These are phyloP conservation scores for Cardinalis cardinalis DNA, from an alignment of 2,113 vertebrate species.

Conservation along the genomic window DNA sequence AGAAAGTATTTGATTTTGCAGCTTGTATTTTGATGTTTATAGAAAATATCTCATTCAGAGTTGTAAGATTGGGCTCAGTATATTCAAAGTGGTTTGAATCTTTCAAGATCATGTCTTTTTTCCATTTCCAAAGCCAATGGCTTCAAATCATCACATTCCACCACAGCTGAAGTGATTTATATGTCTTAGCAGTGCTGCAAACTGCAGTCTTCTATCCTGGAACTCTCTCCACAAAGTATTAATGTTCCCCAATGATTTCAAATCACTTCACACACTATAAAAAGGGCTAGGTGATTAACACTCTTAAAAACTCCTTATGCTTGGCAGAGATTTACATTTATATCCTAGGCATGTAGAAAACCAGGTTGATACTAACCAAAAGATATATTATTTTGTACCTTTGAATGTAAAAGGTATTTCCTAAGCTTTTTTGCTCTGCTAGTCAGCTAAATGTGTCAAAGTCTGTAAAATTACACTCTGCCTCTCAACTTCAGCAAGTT, in stretches of 20 bases:
- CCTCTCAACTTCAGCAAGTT: not conserved
- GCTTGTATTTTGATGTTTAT: conserved; percentile 8
- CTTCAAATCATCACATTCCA: conserved; percentile 16
- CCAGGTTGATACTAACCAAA: not conserved
- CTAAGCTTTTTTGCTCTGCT: not conserved
- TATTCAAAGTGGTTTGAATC: not conserved
- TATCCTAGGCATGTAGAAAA: not conserved
- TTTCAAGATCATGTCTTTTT: conserved; percentile 17
- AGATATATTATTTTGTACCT: not conserved
- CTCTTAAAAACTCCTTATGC: not conserved
- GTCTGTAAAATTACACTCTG: not conserved
- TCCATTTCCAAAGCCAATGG: not conserved
- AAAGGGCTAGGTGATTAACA: conserved; percentile 35
- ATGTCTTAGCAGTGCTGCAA: not conserved
- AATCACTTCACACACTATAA: conserved; percentile 14
- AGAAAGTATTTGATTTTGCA: conserved; percentile 11
- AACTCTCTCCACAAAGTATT: not conserved
- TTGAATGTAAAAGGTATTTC: not conserved
- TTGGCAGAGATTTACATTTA: conserved; percentile 24
- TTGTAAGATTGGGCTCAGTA: not conserved
- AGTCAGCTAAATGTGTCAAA: not conserved
- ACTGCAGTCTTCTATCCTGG: not conserved
- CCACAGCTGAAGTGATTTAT: conserved; percentile 16
- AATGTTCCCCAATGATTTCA: conserved; percentile 3
- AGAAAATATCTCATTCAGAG: conserved; percentile 2